A percentile compares a stretch with the other conserved stretches of the same genome.
phyloP scores from a whole-genome alignment of 30 jellyfish, hydroid and myxozoan genomes.

The Hydractinia symbiolongicarpus region DNA sequence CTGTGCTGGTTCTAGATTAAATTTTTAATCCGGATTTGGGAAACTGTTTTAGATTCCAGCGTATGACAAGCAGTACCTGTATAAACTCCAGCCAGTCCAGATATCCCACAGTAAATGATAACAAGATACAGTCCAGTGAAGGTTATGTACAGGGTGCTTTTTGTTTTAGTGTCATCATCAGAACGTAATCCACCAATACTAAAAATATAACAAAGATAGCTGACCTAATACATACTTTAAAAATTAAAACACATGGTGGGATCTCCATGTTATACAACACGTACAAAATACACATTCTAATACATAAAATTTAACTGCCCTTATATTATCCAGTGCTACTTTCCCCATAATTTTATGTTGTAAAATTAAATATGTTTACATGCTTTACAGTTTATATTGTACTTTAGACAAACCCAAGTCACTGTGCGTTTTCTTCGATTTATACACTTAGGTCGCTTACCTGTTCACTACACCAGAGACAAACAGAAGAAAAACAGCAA shows the following conservation, averaged over 20 bases:
- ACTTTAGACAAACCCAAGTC: too few species aligned
- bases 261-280: background rate
- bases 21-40: background rate
- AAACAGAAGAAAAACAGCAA: slow-evolving; percentile 15
- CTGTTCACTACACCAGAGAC: slow-evolving; percentile 19
- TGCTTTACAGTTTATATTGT: too few species aligned
- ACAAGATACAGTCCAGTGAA: slow-evolving; percentile 15
- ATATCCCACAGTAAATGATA: slow-evolving; percentile 1
- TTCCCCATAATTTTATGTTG: too few species aligned
- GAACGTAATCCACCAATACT: slow-evolving; percentile 15
- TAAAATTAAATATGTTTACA: too few species aligned
- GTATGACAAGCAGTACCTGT: slow-evolving; percentile 6
- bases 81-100: slow-evolving; percentile 26
- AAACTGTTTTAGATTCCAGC: background rate
- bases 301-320: background rate
- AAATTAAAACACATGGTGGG: too few species aligned
- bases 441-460: background rate
- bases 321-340: too few species aligned
- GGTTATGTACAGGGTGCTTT: slow-evolving; percentile 1
- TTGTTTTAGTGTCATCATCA: background rate
- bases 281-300: background rate
- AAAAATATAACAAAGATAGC: background rate
- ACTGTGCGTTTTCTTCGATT: too few species aligned
- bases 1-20: too few species aligned
- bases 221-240: background rate